A percentile compares a stretch with the other conserved stretches of the same genome.
These are phyloP conservation scores for Atherinosoma microstoma DNA, from an alignment of 2,797 vertebrate species.

Conservation along the genomic window DNA sequence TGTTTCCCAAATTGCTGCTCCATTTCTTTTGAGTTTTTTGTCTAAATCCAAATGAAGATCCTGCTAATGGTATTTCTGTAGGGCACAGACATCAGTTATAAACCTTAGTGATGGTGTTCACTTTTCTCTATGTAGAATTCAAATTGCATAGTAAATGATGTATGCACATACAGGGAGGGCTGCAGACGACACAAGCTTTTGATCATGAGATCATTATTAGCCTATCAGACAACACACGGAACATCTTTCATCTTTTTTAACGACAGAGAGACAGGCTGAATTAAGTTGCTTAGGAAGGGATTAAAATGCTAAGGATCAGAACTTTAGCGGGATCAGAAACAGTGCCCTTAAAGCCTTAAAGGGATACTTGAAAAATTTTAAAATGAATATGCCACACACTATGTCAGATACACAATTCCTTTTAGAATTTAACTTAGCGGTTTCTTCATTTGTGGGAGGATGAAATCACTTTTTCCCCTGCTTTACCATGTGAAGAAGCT, in stretches of 20 bases:
- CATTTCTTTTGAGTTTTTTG: neutral
- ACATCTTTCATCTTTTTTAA: neutral
- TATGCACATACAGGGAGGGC: neutral
- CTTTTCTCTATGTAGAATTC: neutral
- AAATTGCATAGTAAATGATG: neutral
- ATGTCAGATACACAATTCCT: neutral
- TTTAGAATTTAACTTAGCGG: neutral
- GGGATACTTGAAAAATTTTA: neutral
- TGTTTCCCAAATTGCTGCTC: neutral
- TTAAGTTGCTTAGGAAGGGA: neutral
- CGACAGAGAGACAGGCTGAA: neutral
- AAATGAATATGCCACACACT: neutral
- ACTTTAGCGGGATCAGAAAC: slow-evolving; percentile 10
- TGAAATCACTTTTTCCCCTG: neutral
- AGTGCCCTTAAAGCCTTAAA: slow-evolving; percentile 5
- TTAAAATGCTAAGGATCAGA: slow-evolving; percentile 1
- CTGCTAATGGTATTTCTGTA: neutral
- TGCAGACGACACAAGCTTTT: slow-evolving; percentile 1
- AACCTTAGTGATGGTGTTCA: neutral
- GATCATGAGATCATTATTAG: slow-evolving; percentile 5
- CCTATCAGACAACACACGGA: neutral
- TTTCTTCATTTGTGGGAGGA: neutral
- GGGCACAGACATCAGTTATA: neutral
- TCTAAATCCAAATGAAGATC: neutral
- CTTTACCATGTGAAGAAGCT: neutral